These are phyloP conservation scores for Xiphophorus birchmanni DNA, from an alignment of 2,797 vertebrate genomes.

Conservation along the genomic window DNA sequence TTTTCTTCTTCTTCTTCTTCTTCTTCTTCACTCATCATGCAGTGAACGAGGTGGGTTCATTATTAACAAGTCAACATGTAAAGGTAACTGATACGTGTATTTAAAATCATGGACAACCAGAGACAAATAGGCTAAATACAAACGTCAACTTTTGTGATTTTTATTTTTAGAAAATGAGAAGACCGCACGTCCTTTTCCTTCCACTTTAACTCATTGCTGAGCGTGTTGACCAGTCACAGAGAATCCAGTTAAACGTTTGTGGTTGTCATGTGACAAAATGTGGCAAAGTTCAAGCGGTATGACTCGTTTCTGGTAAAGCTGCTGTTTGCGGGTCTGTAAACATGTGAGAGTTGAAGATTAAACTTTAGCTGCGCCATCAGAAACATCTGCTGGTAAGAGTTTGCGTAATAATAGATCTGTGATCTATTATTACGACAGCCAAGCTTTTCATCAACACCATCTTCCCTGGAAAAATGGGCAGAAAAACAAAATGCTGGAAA, in stretches of 20 bases:
- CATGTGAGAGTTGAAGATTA: not conserved
- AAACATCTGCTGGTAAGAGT: conserved; percentile 54
- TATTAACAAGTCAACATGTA: not conserved
- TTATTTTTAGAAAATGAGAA: not conserved
- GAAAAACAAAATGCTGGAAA: conserved; percentile 43
- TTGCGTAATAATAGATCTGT: conserved; percentile 34
- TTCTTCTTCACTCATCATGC: no score
- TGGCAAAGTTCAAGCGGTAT: not conserved
- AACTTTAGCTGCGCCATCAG: conserved; percentile 48
- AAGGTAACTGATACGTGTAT: not conserved
- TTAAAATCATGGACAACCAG: no score
- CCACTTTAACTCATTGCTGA: not conserved
- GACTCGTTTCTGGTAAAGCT: not conserved
- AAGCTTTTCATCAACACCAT: conserved; percentile 30
- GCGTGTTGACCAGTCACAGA: not conserved
- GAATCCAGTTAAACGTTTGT: not conserved
- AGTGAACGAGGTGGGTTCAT: not conserved
- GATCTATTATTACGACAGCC: conserved; percentile 59
- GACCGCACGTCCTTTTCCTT: not conserved
- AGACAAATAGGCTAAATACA: not conserved
- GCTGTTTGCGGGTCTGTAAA: conserved; percentile 8
- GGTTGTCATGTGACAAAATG: not conserved
- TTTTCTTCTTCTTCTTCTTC: no score
- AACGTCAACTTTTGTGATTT: not conserved
- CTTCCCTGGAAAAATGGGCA: conserved; percentile 29